These are phyloP conservation scores for Pelochelys cantorii DNA, from an alignment of 2,797 vertebrate species.

Conservation along the genomic window DNA sequence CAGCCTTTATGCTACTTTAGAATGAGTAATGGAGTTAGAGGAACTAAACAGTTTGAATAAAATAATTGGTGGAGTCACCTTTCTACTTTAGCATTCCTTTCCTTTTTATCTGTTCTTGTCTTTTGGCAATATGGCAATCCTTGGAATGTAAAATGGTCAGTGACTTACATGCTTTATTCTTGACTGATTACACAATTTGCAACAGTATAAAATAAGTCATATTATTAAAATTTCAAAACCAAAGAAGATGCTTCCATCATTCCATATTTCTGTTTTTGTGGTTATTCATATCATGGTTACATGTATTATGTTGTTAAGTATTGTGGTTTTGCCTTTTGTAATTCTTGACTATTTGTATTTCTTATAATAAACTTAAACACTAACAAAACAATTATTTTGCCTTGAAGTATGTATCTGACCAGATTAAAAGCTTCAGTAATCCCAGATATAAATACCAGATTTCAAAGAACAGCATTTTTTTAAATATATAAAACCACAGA, in stretches of 20 bases:
- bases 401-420: slow-evolving; percentile 64
- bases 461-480: neutral
- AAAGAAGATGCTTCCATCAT: slow-evolving; percentile 24
- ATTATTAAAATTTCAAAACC: slow-evolving; percentile 45
- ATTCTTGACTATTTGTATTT: slow-evolving; percentile 72
- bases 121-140: slow-evolving; percentile 32
- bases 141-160: slow-evolving; percentile 12
- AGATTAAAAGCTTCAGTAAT: neutral
- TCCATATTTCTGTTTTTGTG: slow-evolving; percentile 64
- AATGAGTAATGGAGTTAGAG: neutral
- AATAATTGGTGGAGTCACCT: neutral
- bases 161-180: slow-evolving; percentile 39
- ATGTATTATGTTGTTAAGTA: slow-evolving; percentile 51
- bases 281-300: slow-evolving; percentile 65
- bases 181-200: slow-evolving; percentile 37
- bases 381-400: slow-evolving; percentile 38
- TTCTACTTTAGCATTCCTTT: slow-evolving; percentile 46
- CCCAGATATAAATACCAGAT: neutral
- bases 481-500: neutral
- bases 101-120: slow-evolving; percentile 31
- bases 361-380: slow-evolving; percentile 74
- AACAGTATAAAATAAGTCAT: slow-evolving; percentile 49
- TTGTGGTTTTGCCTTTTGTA: slow-evolving; percentile 71
- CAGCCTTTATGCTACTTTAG: neutral
- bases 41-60: slow-evolving; percentile 37